Evolutionary conservation across 1,140 invertebrate species (phyloP).

Genomic region (Chironomus striatipennis): DNA sequence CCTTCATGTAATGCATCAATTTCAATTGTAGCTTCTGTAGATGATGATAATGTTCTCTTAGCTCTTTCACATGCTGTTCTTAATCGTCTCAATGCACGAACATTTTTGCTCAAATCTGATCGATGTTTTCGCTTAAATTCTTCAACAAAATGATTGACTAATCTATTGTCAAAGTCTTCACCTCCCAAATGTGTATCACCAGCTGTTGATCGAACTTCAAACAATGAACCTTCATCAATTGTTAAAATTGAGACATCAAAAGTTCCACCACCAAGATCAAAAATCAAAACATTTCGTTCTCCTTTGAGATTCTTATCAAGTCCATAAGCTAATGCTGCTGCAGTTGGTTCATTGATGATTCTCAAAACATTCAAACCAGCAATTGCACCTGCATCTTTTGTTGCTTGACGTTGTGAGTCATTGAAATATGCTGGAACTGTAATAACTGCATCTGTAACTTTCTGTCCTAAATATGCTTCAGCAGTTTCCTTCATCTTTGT

Average conservation of each 20-base stretch:
- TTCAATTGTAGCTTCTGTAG: constrained; percentile 48
- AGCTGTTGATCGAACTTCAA: constrained; percentile 58
- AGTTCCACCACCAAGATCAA: constrained; percentile 46
- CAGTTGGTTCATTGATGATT: constrained; percentile 66
- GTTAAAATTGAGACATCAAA: constrained; percentile 64
- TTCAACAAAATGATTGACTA: constrained; percentile 62
- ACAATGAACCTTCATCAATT: constrained; percentile 58
- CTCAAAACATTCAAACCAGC: constrained; percentile 58
- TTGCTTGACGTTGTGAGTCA: constrained; percentile 56
- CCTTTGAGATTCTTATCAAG: constrained; percentile 68
- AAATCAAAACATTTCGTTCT: constrained; percentile 47
- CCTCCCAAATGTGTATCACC: constrained; percentile 54
- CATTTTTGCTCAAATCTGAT: constrained; percentile 42
- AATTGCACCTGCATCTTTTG: constrained; percentile 56
- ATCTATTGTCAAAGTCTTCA: constrained; percentile 77
- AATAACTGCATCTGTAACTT: constrained; percentile 54
- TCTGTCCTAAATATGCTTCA: constrained; percentile 63
- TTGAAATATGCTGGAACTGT: constrained; percentile 55
- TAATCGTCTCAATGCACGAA: constrained; percentile 49
- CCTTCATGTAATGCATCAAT: constrained; percentile 49
- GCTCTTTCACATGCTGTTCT: constrained; percentile 55
- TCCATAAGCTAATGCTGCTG: constrained; percentile 64
- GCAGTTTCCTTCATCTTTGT: constrained; percentile 76
- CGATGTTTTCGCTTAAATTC: constrained; percentile 48
- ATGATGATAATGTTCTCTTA: constrained; percentile 49